Evolutionary conservation across 1,140 invertebrate species (phyloP).

Genomic region (Diabrotica virgifera): DNA sequence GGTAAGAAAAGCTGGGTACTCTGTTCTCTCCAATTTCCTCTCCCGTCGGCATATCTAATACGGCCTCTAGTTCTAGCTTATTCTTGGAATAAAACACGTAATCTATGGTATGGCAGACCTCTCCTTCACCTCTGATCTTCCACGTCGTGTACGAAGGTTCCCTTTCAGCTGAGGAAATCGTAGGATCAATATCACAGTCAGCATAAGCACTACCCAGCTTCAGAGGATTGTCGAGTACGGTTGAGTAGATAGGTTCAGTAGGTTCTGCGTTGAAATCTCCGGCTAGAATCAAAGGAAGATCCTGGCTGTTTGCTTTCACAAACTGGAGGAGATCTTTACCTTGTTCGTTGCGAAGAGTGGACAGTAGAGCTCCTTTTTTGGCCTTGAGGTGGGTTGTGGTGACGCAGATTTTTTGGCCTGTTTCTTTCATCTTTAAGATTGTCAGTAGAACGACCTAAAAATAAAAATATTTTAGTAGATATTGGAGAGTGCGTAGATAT

Average conservation of each 20-base stretch:
- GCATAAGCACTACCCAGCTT: constrained; percentile 54
- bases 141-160: constrained; percentile 76
- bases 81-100: constrained; percentile 71
- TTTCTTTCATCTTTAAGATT: constrained; percentile 54
- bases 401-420: constrained; percentile 62
- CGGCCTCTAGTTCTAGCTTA: constrained; percentile 56
- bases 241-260: constrained; percentile 66
- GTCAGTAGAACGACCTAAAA: constrained; percentile 63
- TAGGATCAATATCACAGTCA: constrained; percentile 36
- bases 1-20: constrained; percentile 68
- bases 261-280: constrained; percentile 82
- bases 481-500: too few species aligned
- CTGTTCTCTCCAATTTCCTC: constrained; percentile 66
- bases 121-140: constrained; percentile 72
- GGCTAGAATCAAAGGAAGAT: constrained; percentile 62
- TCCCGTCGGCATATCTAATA: constrained; percentile 63
- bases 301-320: constrained; percentile 53
- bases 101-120: constrained; percentile 74
- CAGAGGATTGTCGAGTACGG: constrained; percentile 52
- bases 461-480: neutral
- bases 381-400: constrained; percentile 78
- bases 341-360: constrained; percentile 70
- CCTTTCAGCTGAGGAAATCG: constrained; percentile 46
- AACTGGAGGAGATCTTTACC: constrained; percentile 69
- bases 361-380: constrained; percentile 64